Percentiles rank a stretch among this genome's conserved stretches.
Evolutionary conservation across 2,797 vertebrate genomes (phyloP).

Genomic region (Pipistrellus nathusii): DNA sequence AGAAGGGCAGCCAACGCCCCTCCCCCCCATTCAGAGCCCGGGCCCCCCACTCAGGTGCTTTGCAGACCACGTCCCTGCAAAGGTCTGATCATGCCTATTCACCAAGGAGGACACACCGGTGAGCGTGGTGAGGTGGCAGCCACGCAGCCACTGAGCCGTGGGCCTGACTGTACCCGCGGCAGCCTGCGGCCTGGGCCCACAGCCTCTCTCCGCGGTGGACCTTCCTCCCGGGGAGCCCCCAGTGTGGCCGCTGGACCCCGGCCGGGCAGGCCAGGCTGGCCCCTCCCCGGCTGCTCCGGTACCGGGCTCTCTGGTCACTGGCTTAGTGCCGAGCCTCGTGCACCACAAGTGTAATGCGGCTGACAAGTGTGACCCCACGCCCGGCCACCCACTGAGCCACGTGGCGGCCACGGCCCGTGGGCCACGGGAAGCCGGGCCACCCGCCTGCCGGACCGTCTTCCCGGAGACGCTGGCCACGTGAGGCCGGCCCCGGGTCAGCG

Average conservation of each 20-base stretch:
- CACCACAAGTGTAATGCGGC: no score
- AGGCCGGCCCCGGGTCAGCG: background rate
- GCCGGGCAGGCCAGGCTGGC: background rate
- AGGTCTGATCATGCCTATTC: background rate
- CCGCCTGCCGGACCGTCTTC: background rate
- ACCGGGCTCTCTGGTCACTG: background rate
- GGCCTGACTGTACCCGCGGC: background rate
- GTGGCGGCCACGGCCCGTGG: background rate
- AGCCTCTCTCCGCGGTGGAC: fast-evolving
- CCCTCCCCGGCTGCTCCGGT: no score
- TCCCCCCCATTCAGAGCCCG: background rate
- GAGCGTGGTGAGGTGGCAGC: background rate
- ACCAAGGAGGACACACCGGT: background rate
- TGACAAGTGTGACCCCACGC: background rate
- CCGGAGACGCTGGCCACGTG: background rate
- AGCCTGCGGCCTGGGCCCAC: background rate
- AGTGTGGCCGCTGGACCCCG: background rate
- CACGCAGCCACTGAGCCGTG: background rate
- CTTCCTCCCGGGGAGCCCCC: background rate
- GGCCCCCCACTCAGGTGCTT: background rate
- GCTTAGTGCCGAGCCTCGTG: background rate
- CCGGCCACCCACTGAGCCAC: background rate
- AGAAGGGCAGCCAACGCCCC: background rate
- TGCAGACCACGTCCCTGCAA: background rate
- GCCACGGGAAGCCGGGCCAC: background rate